phyloP scores from a whole-genome alignment of 2,888 invertebrate genomes.

The Spilosoma lubricipeda region DNA sequence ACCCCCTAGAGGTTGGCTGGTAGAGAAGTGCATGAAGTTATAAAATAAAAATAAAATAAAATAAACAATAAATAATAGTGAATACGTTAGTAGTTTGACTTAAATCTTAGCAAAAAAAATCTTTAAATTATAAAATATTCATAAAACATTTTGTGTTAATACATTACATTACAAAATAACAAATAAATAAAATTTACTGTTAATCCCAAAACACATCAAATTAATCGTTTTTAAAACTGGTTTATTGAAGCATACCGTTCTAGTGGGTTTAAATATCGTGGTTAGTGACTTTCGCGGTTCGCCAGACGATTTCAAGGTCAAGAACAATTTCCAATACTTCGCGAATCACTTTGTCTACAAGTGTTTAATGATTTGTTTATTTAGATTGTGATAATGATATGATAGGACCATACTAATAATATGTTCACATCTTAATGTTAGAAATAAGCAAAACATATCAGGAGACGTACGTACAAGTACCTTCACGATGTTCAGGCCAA shows the following conservation, averaged over 20 bases:
- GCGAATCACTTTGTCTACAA: neutral
- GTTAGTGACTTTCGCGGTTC: neutral
- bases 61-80: too few relatives aligned
- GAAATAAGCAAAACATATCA: neutral
- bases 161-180: neutral
- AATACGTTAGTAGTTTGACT: too few relatives aligned
- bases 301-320: slow-evolving; percentile 1
- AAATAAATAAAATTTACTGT: too few relatives aligned
- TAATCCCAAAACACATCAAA: neutral
- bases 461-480: neutral
- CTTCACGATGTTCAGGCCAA: too few relatives aligned
- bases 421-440: neutral
- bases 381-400: neutral
- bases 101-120: too few relatives aligned
- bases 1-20: too few relatives aligned
- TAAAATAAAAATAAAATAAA: too few relatives aligned
- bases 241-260: neutral
- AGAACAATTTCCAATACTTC: neutral
- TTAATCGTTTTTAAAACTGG: neutral
- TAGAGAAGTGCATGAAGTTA: too few relatives aligned
- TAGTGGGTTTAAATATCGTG: neutral
- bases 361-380: neutral
- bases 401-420: neutral
- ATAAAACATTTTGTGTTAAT: neutral
- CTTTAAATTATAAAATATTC: neutral